phyloP scores from a whole-genome alignment of 2,888 invertebrate genomes.

The Hartigia nigra region DNA sequence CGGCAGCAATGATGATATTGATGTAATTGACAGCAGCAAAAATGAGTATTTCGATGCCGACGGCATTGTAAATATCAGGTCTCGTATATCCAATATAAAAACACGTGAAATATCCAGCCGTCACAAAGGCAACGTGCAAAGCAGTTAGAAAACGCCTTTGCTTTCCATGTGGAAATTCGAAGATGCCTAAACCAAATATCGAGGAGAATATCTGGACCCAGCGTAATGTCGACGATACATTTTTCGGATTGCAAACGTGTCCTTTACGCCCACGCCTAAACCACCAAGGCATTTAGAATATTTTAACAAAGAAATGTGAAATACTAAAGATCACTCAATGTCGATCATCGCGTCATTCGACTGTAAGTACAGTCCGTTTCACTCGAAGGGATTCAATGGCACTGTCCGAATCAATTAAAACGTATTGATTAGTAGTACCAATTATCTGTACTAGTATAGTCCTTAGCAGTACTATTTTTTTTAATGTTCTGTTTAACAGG shows the following conservation, averaged over 20 bases:
- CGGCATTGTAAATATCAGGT: fast-evolving
- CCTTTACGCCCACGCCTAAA: neutral
- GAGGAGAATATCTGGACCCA: neutral
- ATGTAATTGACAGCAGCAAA: neutral
- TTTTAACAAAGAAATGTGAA: neutral
- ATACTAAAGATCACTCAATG: neutral
- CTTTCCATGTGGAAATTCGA: neutral
- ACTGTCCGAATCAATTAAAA: neutral
- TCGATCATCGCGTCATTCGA: neutral
- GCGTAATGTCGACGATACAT: neutral
- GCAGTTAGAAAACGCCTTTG: neutral
- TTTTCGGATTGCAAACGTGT: neutral
- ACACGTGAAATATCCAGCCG: neutral
- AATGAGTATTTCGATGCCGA: neutral
- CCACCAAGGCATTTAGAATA: neutral
- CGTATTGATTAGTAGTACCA: neutral
- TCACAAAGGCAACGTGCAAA: neutral
- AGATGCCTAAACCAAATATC: neutral
- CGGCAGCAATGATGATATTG: neutral
- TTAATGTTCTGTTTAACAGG: neutral
- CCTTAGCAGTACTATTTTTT: neutral
- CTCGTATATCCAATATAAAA: neutral
- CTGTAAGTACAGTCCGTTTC: neutral
- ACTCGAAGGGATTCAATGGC: neutral
- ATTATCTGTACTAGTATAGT: neutral